Conservation (phyloP, 2,888 invertebrate species). For the Arctia plantaginis region DNA sequence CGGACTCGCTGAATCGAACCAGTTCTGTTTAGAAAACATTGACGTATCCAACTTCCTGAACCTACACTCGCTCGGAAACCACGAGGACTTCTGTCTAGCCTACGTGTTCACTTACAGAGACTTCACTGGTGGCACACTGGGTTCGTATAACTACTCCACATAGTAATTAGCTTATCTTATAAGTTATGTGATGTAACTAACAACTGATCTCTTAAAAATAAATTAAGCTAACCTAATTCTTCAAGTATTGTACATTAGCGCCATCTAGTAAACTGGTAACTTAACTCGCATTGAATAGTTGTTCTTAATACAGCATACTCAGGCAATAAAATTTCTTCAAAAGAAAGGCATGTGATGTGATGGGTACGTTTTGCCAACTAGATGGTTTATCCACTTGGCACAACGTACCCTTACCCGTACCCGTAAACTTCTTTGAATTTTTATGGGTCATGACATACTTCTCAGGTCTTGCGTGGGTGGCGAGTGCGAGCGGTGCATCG, state of each 20-base stretch:
- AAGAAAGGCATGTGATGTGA: neutral
- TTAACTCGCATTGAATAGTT: neutral
- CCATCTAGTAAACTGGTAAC: neutral
- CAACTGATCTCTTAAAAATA: neutral
- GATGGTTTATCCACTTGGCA: too few relatives aligned
- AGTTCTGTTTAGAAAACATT: slow-evolving; percentile 98
- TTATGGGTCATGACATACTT: too few relatives aligned
- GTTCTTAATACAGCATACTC: neutral
- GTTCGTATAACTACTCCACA: slow-evolving; percentile 49
- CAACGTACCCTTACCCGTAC: neutral
- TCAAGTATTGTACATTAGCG: neutral
- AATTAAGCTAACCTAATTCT: neutral
- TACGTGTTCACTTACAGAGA: slow-evolving; percentile 99
- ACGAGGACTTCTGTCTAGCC: slow-evolving; percentile 99
- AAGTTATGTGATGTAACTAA: neutral
- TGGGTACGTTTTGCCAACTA: neutral
- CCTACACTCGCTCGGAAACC: slow-evolving; percentile 98
- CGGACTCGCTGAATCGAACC: slow-evolving; percentile 89
- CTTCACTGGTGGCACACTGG: slow-evolving; percentile 98
- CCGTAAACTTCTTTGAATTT: too few relatives aligned
- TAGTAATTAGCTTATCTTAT: neutral
- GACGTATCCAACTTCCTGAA: slow-evolving; percentile 99
- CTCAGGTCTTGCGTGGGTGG: slow-evolving; percentile 98
- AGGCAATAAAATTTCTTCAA: neutral
- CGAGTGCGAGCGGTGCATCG: slow-evolving; percentile 98